Base-by-base conservation (phyloP, 37 sponge, comb jelly and placozoan species). In the Eunapius fragilis region DNA sequence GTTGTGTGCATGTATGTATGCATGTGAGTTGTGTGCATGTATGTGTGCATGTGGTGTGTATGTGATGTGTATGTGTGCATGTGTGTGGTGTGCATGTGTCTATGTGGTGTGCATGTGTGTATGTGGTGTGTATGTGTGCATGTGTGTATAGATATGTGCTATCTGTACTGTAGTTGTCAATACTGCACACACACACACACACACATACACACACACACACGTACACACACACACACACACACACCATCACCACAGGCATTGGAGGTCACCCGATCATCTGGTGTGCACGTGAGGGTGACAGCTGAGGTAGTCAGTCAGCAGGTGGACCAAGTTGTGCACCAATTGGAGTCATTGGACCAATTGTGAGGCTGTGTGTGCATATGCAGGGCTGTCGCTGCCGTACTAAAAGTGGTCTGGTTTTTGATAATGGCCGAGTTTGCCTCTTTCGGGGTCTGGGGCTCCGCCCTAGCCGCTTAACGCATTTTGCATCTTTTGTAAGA, bases 341-440 rank as follows among this genome's bases (percentile, higher is more conserved):
- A 73, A 32, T 58, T 86, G 72, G 87, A 86, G 10, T 45, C 87
- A 19, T 25, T 86, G 27, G 67, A 86, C 76, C 80, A 72, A 31
- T 58, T 86, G 87, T 86, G 31, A 80, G 87, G 23, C 24, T 37
- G 0, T 26, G 37, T 37, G 22, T 47, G 36, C 2, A 2, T 37
- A 13, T 37, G 38, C 2, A 19, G 0, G 14, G 0, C 0, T 31
- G 36, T 35, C 37, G 9, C 0, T 35, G 23, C 0, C n/a, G n/a
- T n/a, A n/a, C n/a, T n/a, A n/a, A n/a, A n/a, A n/a, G n/a, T n/a
- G n/a, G n/a, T n/a, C n/a, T n/a, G n/a, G n/a, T n/a, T n/a, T n/a
- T n/a, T n/a, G n/a, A n/a, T n/a, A n/a, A n/a, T n/a, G n/a, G n/a
- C n/a, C n/a, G n/a, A n/a, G n/a, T n/a, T n/a, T n/a, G n/a, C n/a